A percentile compares a stretch with the other conserved stretches of the same genome.
Conservation (phyloP, 2,888 invertebrate genomes). For the Parasteatoda lunata region DNA sequence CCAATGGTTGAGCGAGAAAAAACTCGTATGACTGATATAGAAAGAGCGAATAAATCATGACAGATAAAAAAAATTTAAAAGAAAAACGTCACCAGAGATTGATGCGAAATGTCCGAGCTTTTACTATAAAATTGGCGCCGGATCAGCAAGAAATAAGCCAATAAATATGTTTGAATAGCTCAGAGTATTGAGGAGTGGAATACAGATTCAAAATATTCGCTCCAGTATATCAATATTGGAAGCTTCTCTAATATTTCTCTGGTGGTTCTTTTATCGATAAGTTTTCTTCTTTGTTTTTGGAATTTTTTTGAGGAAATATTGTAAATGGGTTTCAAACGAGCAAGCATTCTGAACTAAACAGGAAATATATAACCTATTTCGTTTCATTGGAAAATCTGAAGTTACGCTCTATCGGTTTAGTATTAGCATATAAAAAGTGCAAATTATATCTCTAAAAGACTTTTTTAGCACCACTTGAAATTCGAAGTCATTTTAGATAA, state of each 20-base stretch:
- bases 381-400: no score
- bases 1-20: neutral
- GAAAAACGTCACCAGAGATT: neutral
- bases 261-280: no score
- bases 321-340: no score
- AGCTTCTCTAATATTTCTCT: neutral
- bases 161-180: conserved; percentile 3
- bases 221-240: neutral
- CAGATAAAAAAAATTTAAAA: neutral
- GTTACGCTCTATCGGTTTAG: no score
- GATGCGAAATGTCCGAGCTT: conserved; percentile 2
- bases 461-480: no score
- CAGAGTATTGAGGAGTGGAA: neutral
- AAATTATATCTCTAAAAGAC: no score
- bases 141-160: conserved; percentile 2
- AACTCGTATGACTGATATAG: neutral
- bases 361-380: no score
- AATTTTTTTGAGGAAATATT: no score
- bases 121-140: neutral
- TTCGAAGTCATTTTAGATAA: no score
- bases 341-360: no score
- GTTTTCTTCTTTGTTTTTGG: no score
- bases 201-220: neutral
- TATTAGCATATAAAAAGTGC: no score
- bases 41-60: neutral